Conservation (phyloP, 2,888 invertebrate species). For the Lissocephala sabroskyi region DNA sequence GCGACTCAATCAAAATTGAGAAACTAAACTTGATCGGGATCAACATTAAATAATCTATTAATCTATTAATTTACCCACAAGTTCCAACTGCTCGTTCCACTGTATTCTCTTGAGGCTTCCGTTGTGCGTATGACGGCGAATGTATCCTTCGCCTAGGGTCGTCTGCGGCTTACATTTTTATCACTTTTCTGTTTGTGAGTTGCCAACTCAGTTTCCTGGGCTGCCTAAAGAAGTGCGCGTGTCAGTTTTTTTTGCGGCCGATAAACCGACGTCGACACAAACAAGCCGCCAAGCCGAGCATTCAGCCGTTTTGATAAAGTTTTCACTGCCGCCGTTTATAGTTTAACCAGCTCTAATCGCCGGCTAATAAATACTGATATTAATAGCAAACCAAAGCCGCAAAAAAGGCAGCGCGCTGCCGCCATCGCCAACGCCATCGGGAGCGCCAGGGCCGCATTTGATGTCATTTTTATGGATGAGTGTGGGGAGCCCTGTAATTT, state of each 20-base stretch:
- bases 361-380: slow-evolving; percentile 29
- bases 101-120: no score
- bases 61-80: no score
- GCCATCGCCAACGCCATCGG: neutral
- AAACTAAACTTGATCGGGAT: no score
- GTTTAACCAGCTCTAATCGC: slow-evolving; percentile 26
- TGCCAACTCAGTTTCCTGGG: slow-evolving; percentile 6
- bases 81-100: no score
- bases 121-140: no score
- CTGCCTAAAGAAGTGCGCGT: slow-evolving; percentile 1
- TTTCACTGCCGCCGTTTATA: slow-evolving; percentile 19
- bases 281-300: slow-evolving; percentile 50
- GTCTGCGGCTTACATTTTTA: slow-evolving; percentile 60
- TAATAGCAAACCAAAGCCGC: slow-evolving; percentile 14
- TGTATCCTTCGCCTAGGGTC: slow-evolving; percentile 10
- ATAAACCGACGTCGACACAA: slow-evolving; percentile 36
- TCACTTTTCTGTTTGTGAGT: slow-evolving; percentile 40
- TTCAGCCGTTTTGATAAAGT: slow-evolving; percentile 57
- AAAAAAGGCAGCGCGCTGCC: neutral
- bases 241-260: slow-evolving; percentile 21
- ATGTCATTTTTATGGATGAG: slow-evolving; percentile 15
- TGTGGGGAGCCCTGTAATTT: slow-evolving; percentile 11
- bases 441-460: slow-evolving; percentile 3
- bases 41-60: no score
- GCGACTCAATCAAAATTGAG: no score